Conservation (phyloP, 92 coral and sea anemone genomes). For the Paramuricea clavata region DNA sequence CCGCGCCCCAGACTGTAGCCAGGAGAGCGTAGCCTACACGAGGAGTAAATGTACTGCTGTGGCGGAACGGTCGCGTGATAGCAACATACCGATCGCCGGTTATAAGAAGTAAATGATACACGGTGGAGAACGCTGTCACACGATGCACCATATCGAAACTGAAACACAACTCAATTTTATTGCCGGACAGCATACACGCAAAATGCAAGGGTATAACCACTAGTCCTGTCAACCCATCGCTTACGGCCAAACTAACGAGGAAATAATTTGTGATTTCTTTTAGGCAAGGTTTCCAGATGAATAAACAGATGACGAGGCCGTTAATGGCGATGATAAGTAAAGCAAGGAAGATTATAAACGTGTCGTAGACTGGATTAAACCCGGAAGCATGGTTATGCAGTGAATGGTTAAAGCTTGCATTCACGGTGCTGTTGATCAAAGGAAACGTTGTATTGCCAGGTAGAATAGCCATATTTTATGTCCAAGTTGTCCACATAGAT, state of each 20-base stretch:
- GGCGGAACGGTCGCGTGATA: slow-evolving; percentile 43
- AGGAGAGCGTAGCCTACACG: neutral
- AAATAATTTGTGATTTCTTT: slow-evolving; percentile 46
- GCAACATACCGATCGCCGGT: slow-evolving; percentile 39
- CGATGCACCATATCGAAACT: slow-evolving; percentile 40
- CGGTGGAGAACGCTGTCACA: slow-evolving; percentile 41
- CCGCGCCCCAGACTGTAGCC: neutral
- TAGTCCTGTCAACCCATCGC: slow-evolving; percentile 36
- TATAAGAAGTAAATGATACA: slow-evolving; percentile 43
- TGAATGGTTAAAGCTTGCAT: neutral
- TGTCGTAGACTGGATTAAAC: slow-evolving; percentile 3
- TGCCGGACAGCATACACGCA: neutral
- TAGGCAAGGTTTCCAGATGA: slow-evolving; percentile 31
- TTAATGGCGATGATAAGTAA: slow-evolving; percentile 28
- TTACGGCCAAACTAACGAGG: slow-evolving; percentile 41
- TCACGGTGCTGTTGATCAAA: neutral
- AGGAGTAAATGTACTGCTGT: slow-evolving; percentile 18
- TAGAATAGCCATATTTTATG: neutral
- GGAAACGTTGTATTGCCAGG: neutral
- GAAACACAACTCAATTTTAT: slow-evolving; percentile 16
- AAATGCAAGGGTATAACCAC: slow-evolving; percentile 13
- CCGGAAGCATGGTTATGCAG: neutral
- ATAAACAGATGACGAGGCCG: slow-evolving; percentile 21
- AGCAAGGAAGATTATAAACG: slow-evolving; percentile 7
- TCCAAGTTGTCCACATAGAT: neutral